Conservation (phyloP, 2,113 vertebrate genomes). For the Dicaeum eximium region DNA sequence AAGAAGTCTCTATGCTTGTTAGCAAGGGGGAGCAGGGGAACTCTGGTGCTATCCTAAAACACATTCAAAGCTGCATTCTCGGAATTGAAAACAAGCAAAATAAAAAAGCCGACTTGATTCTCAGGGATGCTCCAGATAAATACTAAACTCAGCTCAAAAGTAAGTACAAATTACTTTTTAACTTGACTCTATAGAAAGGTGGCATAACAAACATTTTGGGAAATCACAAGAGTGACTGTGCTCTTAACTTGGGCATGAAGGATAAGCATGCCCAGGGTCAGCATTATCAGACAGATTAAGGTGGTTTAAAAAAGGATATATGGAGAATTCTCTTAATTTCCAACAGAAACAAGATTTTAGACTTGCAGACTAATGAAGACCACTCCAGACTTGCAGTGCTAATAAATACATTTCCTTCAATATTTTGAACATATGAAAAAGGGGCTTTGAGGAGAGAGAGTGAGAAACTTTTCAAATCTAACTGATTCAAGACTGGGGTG, state of each 20-base stretch:
- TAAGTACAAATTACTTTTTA: not conserved
- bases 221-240: accelerated
- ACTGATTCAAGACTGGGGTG: not conserved
- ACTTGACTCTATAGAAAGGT: not conserved
- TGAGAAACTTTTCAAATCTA: not conserved
- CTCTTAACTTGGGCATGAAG: not conserved
- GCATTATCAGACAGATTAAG: not conserved
- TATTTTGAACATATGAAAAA: not conserved
- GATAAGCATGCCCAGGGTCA: not conserved
- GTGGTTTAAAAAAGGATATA: not conserved
- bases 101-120: not conserved
- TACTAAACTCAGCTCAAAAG: not conserved
- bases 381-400: not conserved
- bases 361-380: not conserved
- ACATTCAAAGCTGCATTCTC: not conserved
- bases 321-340: not conserved
- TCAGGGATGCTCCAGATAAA: not conserved
- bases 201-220: not conserved
- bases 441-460: not conserved
- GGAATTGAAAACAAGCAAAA: not conserved
- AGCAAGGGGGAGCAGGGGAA: accelerated
- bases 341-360: not conserved
- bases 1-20: not conserved
- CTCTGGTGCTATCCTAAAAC: not conserved
- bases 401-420: not conserved